Base-by-base conservation (phyloP, 2,113 vertebrate species). In the Bolborhynchus lineola region DNA sequence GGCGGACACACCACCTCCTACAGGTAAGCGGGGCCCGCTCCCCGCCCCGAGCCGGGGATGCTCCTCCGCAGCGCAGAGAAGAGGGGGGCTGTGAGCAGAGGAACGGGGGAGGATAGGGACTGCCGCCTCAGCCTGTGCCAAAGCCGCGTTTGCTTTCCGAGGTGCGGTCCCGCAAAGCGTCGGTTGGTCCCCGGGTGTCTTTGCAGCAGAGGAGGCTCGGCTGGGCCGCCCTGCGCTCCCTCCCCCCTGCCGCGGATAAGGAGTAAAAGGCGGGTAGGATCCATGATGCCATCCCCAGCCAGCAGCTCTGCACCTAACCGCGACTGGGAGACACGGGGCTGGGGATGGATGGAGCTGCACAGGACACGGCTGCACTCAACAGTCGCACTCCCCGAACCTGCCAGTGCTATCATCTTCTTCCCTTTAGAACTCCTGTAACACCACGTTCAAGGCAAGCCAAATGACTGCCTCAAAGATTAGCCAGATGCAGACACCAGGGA, bases 1-100 rank as follows among this genome's bases (percentile, higher is more conserved):
- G 25, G 83, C 71, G 86, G 78, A 47, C 82, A 71, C 88, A 96
- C 86, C 89, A 93, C 95, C 64, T 97, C 90, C 59, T 96, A 96
- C 94, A 96, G 96, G 96, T 96, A 91, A 72, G 18, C 11, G 47
- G 42, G 50, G 17, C 13, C 70, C 52, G 33, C 24, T 49, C 20
- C 26, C 55, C 55, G 10, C 44, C 44, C 37, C 44, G 55, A 28
- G 20, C 57, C 24, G 16, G 39, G 52, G 67, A 59, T 47, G 88
- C 68, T 59, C 50, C 85, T 47, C 89, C 80, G 89, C 89, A 85
- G 80, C 62, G 83, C 72, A 88, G 81, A 60, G 57, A 10, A 59
- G n/a, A 59, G n/a, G 26, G 46, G 17, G 42, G 75, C 47, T 10
- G 83, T 37, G 33, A 33, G 50, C 46, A 10, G 21, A 33, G 59